Evolutionary conservation across 2,888 invertebrate species (phyloP), one percentile per base, ranked within the genome.

Genomic region (Sphaeridia pumilis): DNA sequence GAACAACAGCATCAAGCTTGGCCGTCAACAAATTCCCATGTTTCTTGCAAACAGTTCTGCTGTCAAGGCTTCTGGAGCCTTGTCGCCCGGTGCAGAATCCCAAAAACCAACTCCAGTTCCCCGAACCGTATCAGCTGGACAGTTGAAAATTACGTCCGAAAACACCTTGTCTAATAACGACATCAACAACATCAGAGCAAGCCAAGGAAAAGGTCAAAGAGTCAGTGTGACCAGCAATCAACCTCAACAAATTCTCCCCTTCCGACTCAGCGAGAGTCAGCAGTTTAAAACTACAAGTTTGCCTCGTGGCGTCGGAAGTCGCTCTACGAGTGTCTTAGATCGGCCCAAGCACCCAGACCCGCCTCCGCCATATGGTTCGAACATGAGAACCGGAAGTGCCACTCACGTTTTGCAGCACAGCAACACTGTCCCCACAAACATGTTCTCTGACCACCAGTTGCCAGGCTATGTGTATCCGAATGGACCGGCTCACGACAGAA

Each of bases 1-100:
- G 25, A 47, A 63, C 59, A 52, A 56, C 64, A 22, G 61, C 56
- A 28, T 28, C 25, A 69, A 69, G 53, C 74, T 78, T 54, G 74
- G 78, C 54, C 88, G 87, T 67, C 93, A 93, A 67, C 90, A 92
- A 70, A 73, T 93, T 56, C 93, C 93, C 0, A 74, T 90, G 60
- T 92, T 92, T 69, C 74, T 92, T 42, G 87, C 88, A n/a, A 79
- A 80, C 25, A 59, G 57, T 38, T 59, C 61, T 1, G 44, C 47
- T 2, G 44, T 46, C 7, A 53, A 53, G 46, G 17, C 46, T 10
- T n/a, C 41, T 2, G 46, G 35, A n/a, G 26, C 41, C 27, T 14
- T 34, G 10, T 48, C 52, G 21, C 48, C 47, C 3, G 35, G 45
- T n/a, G 20, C 46, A 14, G 54, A 56, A 49, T n/a, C 52, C 12